Base-by-base conservation (phyloP, 2,888 invertebrate genomes). In the Stenichneumon culpator region DNA sequence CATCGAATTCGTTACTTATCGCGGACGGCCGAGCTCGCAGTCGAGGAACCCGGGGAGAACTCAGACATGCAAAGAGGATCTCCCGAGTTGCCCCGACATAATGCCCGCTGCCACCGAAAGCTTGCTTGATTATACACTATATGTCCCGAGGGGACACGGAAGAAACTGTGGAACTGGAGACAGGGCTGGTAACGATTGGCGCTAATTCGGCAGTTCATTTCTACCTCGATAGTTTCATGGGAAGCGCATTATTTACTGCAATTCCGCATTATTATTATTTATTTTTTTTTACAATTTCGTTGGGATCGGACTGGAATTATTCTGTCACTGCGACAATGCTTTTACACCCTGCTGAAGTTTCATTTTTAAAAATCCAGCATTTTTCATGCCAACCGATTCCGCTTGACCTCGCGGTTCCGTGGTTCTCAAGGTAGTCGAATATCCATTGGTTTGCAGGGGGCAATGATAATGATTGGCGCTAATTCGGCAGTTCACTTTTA, bases 21-120 rank as follows among this genome's bases (percentile, higher is more conserved):
- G 63, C 84, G 32, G 54, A 68, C 32, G 70, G 54, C 72, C 73
- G 63, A 74, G 73, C 47, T 67, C 73, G 36, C 79, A 39, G 63
- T 69, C 75, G 60, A 47, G 25, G 44, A 81, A 39, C 28, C 73
- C 47, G 54, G 77, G 19, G 78, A 72, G 75, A 82, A 83, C 79
- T 82, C 79, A 80, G 79, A 81, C 86, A 86, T 87, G 86, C 86
- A 87, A 86, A 86, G 82, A 81, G 81, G 80, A 86, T 86, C 83
- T 75, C 25, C 47, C 25, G 72, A 73, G 44, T 68, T 60, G 52
- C 60, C 50, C 72, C 65, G 11, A 14, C 32, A 39, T 22, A 60
- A 60, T 60, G 60, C 75, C 14, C 16, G 50, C 65, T 28, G 44
- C n/a, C 65, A 22, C 28, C 50, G 52, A 67, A 75, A 28, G 65